Evolutionary conservation across 1,140 invertebrate genomes (phyloP), one percentile per base, ranked within the genome.

Genomic region (Drosophila trapezifrons): DNA sequence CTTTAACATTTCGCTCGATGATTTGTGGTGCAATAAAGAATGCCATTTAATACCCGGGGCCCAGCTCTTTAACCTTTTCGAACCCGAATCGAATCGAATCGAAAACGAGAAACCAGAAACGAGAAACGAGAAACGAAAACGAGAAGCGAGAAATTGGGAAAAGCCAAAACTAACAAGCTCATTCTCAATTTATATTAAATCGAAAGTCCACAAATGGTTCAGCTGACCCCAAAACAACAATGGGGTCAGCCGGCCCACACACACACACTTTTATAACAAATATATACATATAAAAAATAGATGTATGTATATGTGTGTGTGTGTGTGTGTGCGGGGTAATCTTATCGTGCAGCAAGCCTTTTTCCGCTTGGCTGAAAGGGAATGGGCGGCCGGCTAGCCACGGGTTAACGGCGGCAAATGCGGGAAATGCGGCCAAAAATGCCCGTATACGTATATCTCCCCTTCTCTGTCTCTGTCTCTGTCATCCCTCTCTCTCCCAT

Each of bases 131-230:
- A 60, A 59, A 17, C 46, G 25, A 22, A 27, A 54, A 29, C 65
- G 60, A 57, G 42, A 58, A 62, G 37, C 45, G 29, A 52, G 72
- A 75, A 67, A 76, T 59, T 66, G 72, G 72, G 43, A 51, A 76
- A 46, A 47, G 57, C 65, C 66, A 72, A 76, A 86, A 87, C 83
- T 87, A 86, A 87, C 83, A 82, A 86, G 83, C 78, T 86, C 78
- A 80, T 80, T 85, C 85, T 82, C 83, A 86, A 86, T 86, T 87
- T 86, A 86, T 82, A 82, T 87, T 81, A 86, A 82, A 87, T 87
- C 82, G 82, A 79, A 82, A 69, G 58, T 72, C 57, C 69, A 49
- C 60, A 82, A 77, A 70, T 72, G 56, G 58, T 40, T 71, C 69
- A 71, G 66, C 66, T 71, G 69, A 71, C 69, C 67, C 69, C 69